Evolutionary conservation across 2,888 invertebrate genomes (phyloP).

Genomic region (Cosmia trapezina): DNA sequence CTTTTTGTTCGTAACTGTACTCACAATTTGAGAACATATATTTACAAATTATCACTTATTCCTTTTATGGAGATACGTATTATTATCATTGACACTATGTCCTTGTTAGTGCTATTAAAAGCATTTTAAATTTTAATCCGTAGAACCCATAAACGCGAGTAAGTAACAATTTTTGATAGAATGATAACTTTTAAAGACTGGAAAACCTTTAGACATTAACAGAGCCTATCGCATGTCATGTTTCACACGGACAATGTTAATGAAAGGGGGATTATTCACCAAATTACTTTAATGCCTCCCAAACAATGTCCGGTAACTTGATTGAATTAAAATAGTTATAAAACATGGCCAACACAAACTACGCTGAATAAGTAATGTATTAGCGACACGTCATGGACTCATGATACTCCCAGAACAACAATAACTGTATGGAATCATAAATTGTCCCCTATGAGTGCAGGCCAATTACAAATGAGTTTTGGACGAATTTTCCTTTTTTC

Average conservation of each 20-base stretch:
- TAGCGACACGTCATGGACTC: conserved; percentile 76
- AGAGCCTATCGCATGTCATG: conserved; percentile 37
- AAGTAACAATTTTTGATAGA: neutral
- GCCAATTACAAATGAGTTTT: conserved; percentile 72
- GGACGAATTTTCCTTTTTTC: conserved; percentile 80
- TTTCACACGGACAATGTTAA: conserved; percentile 55
- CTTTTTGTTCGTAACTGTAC: conserved; percentile 76
- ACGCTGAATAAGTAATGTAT: conserved; percentile 82
- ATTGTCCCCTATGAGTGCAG: conserved; percentile 86
- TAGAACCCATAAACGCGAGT: neutral
- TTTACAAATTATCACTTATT: conserved; percentile 89
- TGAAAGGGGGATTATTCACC: conserved; percentile 57
- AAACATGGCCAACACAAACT: conserved; percentile 75
- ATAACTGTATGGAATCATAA: conserved; percentile 83
- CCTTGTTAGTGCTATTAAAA: conserved; percentile 68
- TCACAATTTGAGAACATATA: conserved; percentile 81
- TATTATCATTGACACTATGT: conserved; percentile 70
- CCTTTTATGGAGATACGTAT: conserved; percentile 71
- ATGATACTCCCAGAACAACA: conserved; percentile 82
- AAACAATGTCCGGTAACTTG: conserved; percentile 72
- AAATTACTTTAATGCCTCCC: conserved; percentile 80
- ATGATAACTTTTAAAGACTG: conserved; percentile 2
- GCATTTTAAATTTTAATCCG: conserved; percentile 33
- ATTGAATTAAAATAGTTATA: conserved; percentile 79
- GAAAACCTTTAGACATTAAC: conserved; percentile 14